These are phyloP conservation scores for Ophraella communa DNA, from an alignment of 2,888 invertebrate species.

Conservation along the genomic window DNA sequence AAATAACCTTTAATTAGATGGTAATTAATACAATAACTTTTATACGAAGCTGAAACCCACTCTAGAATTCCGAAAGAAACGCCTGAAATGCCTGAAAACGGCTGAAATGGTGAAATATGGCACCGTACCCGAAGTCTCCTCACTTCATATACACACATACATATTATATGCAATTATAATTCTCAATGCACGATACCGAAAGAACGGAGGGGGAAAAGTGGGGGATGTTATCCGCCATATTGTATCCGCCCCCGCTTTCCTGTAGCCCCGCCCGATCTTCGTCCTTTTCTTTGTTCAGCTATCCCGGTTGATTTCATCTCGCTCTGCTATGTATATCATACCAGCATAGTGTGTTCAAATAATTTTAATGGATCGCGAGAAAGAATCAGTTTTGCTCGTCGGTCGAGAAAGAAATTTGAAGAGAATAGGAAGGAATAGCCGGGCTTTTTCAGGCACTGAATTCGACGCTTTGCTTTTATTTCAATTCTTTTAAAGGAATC, in stretches of 20 bases:
- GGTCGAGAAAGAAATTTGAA: slow-evolving; percentile 50
- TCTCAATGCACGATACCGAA: slow-evolving; percentile 57
- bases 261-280: slow-evolving; percentile 53
- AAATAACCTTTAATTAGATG: slow-evolving; percentile 54
- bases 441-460: slow-evolving; percentile 41
- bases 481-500: slow-evolving; percentile 39
- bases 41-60: slow-evolving; percentile 36
- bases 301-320: slow-evolving; percentile 45
- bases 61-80: slow-evolving; percentile 32
- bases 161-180: slow-evolving; percentile 61
- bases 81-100: slow-evolving; percentile 33
- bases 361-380: slow-evolving; percentile 61
- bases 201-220: slow-evolving; percentile 53
- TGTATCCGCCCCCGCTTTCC: slow-evolving; percentile 59
- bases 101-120: slow-evolving; percentile 52
- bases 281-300: slow-evolving; percentile 47
- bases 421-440: slow-evolving; percentile 42
- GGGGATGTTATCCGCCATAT: slow-evolving; percentile 59
- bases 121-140: slow-evolving; percentile 39
- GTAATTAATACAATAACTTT: slow-evolving; percentile 55
- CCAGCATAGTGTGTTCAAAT: slow-evolving; percentile 56
- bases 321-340: slow-evolving; percentile 57
- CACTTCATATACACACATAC: slow-evolving; percentile 52
- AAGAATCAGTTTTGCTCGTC: slow-evolving; percentile 55
- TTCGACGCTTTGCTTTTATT: slow-evolving; percentile 46